A percentile compares a stretch with the other conserved stretches of the same genome.
phyloP scores from a whole-genome alignment of 2,888 invertebrate species.

The Ophion ellenae region DNA sequence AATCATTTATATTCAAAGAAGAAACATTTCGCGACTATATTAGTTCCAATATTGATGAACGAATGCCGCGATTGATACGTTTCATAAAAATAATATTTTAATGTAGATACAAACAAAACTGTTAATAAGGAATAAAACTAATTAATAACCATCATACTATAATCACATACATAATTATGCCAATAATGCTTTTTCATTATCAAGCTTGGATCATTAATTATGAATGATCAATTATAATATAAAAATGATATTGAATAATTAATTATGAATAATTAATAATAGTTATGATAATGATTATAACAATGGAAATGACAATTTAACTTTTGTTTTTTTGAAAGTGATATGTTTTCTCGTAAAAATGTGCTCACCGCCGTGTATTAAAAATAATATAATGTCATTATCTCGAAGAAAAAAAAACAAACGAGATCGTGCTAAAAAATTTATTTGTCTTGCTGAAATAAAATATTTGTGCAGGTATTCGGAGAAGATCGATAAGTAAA shows the following conservation, averaged over 20 bases:
- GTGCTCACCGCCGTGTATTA: background rate
- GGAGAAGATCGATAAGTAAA: constrained; percentile 15
- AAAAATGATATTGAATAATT: too few relatives aligned
- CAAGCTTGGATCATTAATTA: too few relatives aligned
- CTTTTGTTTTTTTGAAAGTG: background rate
- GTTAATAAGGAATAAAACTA: too few relatives aligned
- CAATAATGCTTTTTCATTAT: too few relatives aligned
- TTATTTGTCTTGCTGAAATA: background rate
- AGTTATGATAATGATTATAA: too few relatives aligned
- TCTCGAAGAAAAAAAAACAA: background rate
- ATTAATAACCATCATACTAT: too few relatives aligned
- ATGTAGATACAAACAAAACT: too few relatives aligned
- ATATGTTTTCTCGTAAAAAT: background rate
- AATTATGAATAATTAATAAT: too few relatives aligned
- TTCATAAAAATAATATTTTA: background rate
- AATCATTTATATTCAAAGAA: background rate
- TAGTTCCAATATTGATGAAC: background rate
- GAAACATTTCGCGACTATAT: background rate
- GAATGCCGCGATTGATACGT: too few relatives aligned
- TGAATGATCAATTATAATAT: too few relatives aligned
- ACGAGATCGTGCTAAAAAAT: background rate
- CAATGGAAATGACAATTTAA: too few relatives aligned
- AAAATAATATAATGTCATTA: background rate
- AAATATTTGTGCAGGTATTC: constrained; percentile 18
- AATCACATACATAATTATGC: too few relatives aligned